phyloP scores from a whole-genome alignment of 2,113 vertebrate species.

The Corythoichthys haematopterus region DNA sequence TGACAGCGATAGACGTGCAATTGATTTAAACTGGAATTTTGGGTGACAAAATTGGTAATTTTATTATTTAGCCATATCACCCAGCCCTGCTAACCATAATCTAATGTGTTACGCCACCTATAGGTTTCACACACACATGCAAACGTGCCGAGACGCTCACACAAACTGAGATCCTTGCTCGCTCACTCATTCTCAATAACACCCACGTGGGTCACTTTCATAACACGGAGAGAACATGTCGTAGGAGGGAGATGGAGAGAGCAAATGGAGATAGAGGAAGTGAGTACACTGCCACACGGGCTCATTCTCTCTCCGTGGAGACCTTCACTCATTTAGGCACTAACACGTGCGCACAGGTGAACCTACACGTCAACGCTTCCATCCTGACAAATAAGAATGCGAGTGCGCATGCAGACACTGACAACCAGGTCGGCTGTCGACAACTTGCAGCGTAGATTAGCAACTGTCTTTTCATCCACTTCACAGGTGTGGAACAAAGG shows the following conservation, averaged over 20 bases:
- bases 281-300: constrained; percentile 58
- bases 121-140: not conserved
- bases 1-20: no score
- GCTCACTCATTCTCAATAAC: constrained; percentile 67
- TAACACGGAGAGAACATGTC: constrained; percentile 65
- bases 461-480: constrained; percentile 30
- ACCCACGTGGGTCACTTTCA: constrained; percentile 75
- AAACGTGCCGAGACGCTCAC: constrained; percentile 11
- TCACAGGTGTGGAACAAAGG: constrained; percentile 52
- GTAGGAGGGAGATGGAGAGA: constrained; percentile 66
- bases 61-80: no score
- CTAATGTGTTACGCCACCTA: constrained; percentile 40
- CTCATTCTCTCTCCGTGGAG: constrained; percentile 49
- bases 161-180: constrained; percentile 43
- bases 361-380: constrained; percentile 17
- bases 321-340: constrained; percentile 41
- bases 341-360: constrained; percentile 8
- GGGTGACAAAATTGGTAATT: no score
- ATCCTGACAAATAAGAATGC: constrained; percentile 25
- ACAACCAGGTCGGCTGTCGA: constrained; percentile 7
- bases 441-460: constrained; percentile 29
- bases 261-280: constrained; percentile 43
- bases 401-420: constrained; percentile 4
- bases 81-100: constrained; percentile 31
- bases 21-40: no score